phyloP scores from a whole-genome alignment of 2,888 invertebrate genomes.

The Epinotia demarniana region DNA sequence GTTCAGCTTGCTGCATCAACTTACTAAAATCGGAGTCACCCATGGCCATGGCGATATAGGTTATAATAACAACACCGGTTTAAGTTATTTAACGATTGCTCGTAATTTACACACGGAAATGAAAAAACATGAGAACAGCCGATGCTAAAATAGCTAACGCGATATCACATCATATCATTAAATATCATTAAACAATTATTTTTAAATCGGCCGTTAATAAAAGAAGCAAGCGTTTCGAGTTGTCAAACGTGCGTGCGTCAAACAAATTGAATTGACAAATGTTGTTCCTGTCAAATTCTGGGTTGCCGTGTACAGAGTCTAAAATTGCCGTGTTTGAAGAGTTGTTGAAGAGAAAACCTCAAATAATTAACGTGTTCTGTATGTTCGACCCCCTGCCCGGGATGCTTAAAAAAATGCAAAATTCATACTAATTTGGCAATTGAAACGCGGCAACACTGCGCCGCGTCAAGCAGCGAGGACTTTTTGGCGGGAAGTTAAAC shows the following conservation, averaged over 20 bases:
- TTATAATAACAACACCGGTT: constrained; percentile 54
- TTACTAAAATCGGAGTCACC: constrained; percentile 90
- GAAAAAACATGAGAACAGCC: background rate
- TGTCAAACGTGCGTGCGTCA: background rate
- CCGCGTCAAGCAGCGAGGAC: too few species aligned
- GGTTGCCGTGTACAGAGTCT: too few species aligned
- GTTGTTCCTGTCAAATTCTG: too few species aligned
- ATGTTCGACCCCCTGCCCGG: too few species aligned
- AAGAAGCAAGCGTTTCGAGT: constrained; percentile 3
- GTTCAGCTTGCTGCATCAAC: constrained; percentile 95
- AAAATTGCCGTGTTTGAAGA: too few species aligned
- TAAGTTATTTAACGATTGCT: background rate
- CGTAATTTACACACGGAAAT: background rate
- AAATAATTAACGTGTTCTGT: too few species aligned
- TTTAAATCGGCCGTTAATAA: constrained; percentile 16
- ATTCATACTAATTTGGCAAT: too few species aligned
- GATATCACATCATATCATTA: constrained; percentile 12
- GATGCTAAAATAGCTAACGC: background rate
- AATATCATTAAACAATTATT: constrained; percentile 4
- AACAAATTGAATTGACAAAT: background rate
- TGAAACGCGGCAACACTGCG: too few species aligned
- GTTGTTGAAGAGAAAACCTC: too few species aligned
- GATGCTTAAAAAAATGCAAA: too few species aligned
- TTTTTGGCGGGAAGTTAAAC: too few species aligned
- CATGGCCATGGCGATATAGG: constrained; percentile 74